A percentile compares a stretch with the other conserved stretches of the same genome.
phyloP scores from a whole-genome alignment of 2,797 vertebrate genomes.

The Lepilemur septentrionalis region DNA sequence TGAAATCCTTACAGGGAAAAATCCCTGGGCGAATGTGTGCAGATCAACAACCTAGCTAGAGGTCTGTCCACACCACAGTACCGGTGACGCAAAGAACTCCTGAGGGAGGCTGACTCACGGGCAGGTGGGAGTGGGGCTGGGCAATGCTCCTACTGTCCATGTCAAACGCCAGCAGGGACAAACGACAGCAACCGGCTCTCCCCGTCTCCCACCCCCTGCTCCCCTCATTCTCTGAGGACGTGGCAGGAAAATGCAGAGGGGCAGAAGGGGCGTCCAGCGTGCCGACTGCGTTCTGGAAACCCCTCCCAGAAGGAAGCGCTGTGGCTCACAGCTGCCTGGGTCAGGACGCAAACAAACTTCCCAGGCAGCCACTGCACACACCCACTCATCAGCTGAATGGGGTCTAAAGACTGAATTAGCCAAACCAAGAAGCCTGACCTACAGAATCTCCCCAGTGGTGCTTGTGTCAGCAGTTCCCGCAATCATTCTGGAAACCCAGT shows the following conservation, averaged over 20 bases:
- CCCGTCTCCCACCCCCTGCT: no score
- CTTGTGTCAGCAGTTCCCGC: neutral
- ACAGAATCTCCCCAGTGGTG: neutral
- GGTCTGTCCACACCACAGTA: neutral
- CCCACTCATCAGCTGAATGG: neutral
- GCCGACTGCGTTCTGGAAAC: neutral
- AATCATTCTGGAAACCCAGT: constrained; percentile 32
- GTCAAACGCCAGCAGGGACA: neutral
- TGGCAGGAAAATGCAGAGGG: neutral
- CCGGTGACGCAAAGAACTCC: neutral
- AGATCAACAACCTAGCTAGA: neutral
- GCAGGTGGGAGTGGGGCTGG: neutral
- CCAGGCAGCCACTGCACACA: neutral
- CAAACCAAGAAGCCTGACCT: neutral
- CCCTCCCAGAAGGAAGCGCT: neutral
- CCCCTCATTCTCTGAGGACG: neutral
- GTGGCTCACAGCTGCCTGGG: neutral
- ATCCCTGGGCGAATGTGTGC: neutral
- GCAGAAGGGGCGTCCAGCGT: neutral
- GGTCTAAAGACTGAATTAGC: neutral
- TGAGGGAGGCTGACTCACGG: neutral
- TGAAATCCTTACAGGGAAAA: constrained; percentile 21
- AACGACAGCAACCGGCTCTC: neutral
- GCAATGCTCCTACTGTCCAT: neutral
- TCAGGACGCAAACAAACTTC: neutral